These are phyloP conservation scores for Amphiprion ocellaris DNA, from an alignment of 2,113 vertebrate species.

Conservation along the genomic window DNA sequence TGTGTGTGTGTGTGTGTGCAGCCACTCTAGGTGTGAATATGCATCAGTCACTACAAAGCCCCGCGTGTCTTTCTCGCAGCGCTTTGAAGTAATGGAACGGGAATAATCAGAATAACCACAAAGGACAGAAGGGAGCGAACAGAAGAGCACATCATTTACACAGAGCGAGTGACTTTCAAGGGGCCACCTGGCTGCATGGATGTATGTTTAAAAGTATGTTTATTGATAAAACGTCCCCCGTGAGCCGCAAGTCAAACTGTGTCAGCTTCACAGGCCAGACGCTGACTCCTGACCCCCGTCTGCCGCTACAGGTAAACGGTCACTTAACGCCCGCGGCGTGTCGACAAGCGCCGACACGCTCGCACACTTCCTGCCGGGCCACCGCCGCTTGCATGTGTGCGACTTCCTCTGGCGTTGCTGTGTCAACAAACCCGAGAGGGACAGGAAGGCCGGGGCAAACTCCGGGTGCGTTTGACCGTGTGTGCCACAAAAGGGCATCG, in stretches of 20 bases:
- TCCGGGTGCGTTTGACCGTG: background rate
- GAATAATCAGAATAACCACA: constrained; percentile 56
- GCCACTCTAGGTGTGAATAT: constrained; percentile 65
- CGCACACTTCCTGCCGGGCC: constrained; percentile 50
- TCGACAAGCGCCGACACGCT: constrained; percentile 19
- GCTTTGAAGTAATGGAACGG: constrained; percentile 66
- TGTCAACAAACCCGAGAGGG: constrained; percentile 72
- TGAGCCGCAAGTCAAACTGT: background rate
- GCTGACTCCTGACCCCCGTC: constrained; percentile 45
- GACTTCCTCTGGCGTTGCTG: constrained; percentile 72
- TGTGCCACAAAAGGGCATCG: constrained; percentile 11
- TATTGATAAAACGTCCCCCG: constrained; percentile 39
- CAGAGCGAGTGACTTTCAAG: constrained; percentile 29
- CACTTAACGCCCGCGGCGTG: constrained; percentile 40
- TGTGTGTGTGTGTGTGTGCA: constrained; percentile 23
- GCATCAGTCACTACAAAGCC: constrained; percentile 72
- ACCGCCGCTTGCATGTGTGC: constrained; percentile 14
- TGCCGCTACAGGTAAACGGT: constrained; percentile 53
- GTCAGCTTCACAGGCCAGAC: constrained; percentile 5
- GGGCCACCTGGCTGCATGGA: constrained; percentile 37
- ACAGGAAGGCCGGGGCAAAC: constrained; percentile 66
- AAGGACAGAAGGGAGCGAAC: constrained; percentile 48
- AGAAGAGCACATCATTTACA: constrained; percentile 26
- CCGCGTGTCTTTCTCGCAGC: constrained; percentile 5
- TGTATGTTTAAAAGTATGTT: constrained; percentile 43